Evolutionary conservation across 2,888 invertebrate species (phyloP).

Genomic region (Xylophagus ater): DNA sequence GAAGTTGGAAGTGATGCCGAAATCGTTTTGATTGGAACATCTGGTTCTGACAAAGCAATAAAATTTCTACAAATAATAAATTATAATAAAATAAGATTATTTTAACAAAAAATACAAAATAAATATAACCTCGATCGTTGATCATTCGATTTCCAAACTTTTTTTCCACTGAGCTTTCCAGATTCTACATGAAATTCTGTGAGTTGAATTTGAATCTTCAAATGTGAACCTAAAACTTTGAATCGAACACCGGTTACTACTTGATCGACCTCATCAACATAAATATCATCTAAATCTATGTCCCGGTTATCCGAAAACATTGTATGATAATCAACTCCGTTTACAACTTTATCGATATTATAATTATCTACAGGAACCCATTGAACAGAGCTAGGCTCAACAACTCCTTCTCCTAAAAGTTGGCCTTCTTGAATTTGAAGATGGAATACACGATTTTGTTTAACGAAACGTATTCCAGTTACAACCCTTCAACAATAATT

Average conservation of each 20-base stretch:
- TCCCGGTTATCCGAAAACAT: constrained; percentile 58
- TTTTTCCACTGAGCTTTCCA: constrained; percentile 49
- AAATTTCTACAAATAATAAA: too few relatives aligned
- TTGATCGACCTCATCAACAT: constrained; percentile 42
- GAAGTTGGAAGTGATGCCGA: constrained; percentile 44
- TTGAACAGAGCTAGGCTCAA: constrained; percentile 43
- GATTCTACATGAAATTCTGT: constrained; percentile 64
- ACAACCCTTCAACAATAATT: constrained; percentile 48
- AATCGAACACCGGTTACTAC: constrained; percentile 61
- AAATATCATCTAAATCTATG: constrained; percentile 62
- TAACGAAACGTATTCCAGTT: constrained; percentile 57
- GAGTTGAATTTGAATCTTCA: constrained; percentile 63
- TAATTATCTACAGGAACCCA: constrained; percentile 55
- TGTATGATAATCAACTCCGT: constrained; percentile 57
- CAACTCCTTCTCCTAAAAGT: constrained; percentile 47
- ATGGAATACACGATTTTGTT: constrained; percentile 60
- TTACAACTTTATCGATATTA: constrained; percentile 40
- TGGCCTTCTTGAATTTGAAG: constrained; percentile 61
- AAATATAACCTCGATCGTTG: too few relatives aligned
- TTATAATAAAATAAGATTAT: too few relatives aligned
- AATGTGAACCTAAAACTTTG: constrained; percentile 59
- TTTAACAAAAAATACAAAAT: too few relatives aligned
- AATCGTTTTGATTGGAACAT: constrained; percentile 47
- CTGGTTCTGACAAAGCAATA: constrained; percentile 45
- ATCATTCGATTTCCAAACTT: constrained; percentile 66